Percentiles rank a stretch among this genome's conserved stretches.
These are phyloP conservation scores for Nomada hirtipes DNA, from an alignment of 2,888 invertebrate genomes.

Conservation along the genomic window DNA sequence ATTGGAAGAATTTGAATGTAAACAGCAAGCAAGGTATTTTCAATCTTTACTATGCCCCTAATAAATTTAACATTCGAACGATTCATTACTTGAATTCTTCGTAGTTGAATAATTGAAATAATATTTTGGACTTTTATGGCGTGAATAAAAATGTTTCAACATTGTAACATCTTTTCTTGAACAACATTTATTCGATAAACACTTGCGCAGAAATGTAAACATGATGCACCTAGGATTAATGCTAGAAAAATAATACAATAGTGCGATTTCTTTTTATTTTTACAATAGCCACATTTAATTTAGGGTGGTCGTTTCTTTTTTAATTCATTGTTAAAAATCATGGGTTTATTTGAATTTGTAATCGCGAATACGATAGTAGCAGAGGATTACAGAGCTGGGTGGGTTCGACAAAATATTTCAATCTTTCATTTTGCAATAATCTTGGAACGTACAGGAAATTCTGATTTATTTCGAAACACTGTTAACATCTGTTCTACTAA, in stretches of 20 bases:
- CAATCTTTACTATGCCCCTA: no score
- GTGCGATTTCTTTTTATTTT: not conserved
- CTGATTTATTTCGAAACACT: not conserved
- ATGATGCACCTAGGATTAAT: conserved; percentile 1
- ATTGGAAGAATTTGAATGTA: no score
- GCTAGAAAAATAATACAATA: conserved; percentile 1
- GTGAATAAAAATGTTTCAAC: not conserved
- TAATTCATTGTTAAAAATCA: not conserved
- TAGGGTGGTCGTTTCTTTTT: not conserved
- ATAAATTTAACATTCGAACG: no score
- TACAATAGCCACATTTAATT: not conserved
- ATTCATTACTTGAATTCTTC: no score
- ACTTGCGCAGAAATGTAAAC: conserved; percentile 38
- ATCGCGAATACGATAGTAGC: not conserved
- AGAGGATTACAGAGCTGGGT: conserved; percentile 7
- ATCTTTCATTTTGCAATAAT: not conserved
- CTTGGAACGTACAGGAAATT: not conserved
- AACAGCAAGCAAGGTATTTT: no score
- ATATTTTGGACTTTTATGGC: not conserved
- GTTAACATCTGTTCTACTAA: not conserved
- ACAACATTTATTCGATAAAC: conserved; percentile 51
- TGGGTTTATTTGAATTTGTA: not conserved
- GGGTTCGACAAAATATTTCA: not conserved
- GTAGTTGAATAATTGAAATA: not conserved
- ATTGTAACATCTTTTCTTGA: not conserved